phyloP scores from a whole-genome alignment of 2,797 vertebrate species.

The Psittacula derbiana region DNA sequence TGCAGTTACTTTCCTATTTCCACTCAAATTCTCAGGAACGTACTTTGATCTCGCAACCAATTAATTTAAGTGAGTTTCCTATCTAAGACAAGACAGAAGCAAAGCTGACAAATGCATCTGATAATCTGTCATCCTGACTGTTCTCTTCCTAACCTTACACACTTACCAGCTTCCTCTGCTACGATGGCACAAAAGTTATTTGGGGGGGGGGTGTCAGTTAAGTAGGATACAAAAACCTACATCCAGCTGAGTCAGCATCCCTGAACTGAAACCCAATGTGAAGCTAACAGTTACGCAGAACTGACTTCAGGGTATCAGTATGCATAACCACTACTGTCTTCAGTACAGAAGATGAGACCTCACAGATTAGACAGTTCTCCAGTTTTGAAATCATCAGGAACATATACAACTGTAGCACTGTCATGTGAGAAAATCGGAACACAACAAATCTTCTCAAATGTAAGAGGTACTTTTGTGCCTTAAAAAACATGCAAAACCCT shows the following conservation, averaged over 20 bases:
- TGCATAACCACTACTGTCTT: neutral
- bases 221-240: neutral
- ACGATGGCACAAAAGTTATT: neutral
- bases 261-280: rapidly evolving
- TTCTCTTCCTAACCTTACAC: neutral
- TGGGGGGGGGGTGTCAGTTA: neutral
- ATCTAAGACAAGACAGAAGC: neutral
- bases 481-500: neutral
- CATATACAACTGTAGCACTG: neutral
- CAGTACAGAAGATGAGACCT: neutral
- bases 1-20: neutral
- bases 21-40: neutral
- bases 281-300: neutral
- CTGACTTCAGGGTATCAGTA: neutral
- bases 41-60: neutral
- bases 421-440: neutral
- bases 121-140: neutral
- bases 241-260: neutral
- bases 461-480: neutral
- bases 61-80: neutral
- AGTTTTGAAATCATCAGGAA: neutral
- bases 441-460: neutral
- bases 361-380: neutral
- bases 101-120: neutral
- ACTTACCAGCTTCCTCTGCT: neutral